These are phyloP conservation scores for Tenrec ecaudatus DNA, from an alignment of 2,113 vertebrate genomes.

Conservation along the genomic window DNA sequence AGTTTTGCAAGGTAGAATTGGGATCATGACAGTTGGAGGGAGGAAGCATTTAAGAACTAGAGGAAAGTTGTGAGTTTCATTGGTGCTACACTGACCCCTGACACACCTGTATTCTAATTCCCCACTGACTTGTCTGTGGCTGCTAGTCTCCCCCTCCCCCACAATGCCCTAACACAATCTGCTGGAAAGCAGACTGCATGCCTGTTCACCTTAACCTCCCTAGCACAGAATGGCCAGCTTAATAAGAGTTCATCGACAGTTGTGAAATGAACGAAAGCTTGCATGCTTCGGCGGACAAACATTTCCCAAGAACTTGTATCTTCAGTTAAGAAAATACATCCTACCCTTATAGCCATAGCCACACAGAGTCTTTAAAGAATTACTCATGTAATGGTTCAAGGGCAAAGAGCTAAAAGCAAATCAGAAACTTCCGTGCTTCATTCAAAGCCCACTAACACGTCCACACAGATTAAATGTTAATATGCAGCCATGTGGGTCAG, in stretches of 20 bases:
- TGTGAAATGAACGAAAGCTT: conserved; percentile 15
- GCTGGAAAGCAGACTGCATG: neutral
- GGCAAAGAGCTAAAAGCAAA: conserved; percentile 74
- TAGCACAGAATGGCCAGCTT: neutral
- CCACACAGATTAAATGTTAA: conserved; percentile 77
- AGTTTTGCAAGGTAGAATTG: too few relatives aligned
- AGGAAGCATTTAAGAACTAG: too few relatives aligned
- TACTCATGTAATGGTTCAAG: conserved; percentile 63
- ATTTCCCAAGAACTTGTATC: conserved; percentile 60
- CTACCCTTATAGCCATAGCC: neutral
- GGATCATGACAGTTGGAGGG: too few relatives aligned
- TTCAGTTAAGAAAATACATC: conserved; percentile 23
- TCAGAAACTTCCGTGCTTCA: conserved; percentile 72
- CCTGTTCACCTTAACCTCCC: neutral
- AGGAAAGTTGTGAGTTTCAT: too few relatives aligned
- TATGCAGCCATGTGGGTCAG: conserved; percentile 75
- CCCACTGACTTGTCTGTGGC: neutral
- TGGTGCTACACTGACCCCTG: too few relatives aligned
- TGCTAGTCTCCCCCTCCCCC: neutral
- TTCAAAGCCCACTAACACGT: conserved; percentile 71
- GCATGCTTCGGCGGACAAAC: neutral
- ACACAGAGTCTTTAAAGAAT: conserved; percentile 52
- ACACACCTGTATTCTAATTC: neutral
- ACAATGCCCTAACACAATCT: neutral
- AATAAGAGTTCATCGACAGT: conserved; percentile 40